phyloP scores from a whole-genome alignment of 2,888 invertebrate genomes.

The Dione vanillae region DNA sequence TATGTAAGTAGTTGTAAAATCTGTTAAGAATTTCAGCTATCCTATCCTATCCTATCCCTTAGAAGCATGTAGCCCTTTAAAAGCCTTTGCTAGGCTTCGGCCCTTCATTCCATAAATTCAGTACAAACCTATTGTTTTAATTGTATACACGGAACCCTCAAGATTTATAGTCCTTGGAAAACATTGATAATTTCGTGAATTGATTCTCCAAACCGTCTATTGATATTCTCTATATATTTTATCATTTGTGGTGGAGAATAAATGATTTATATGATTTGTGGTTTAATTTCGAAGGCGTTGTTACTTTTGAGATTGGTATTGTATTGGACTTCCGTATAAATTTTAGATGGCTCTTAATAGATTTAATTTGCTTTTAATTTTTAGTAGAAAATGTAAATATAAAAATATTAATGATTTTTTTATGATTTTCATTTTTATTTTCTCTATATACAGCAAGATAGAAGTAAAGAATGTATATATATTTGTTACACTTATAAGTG shows the following conservation, averaged over 20 bases:
- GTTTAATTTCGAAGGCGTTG: not conserved
- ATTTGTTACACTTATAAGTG: too few species aligned
- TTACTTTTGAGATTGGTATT: not conserved
- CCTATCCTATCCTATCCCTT: slow-evolving; percentile 12
- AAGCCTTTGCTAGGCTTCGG: slow-evolving; percentile 32
- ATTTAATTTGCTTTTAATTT: too few species aligned
- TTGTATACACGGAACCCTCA: slow-evolving; percentile 46
- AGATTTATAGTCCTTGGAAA: slow-evolving; percentile 51
- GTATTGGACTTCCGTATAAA: not conserved
- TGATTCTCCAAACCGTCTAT: slow-evolving; percentile 51
- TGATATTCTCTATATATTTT: slow-evolving; percentile 32
- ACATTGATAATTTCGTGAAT: slow-evolving; percentile 52
- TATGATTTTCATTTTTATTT: too few species aligned
- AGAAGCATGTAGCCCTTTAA: slow-evolving; percentile 33
- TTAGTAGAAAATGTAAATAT: too few species aligned
- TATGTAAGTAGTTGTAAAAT: slow-evolving; percentile 19
- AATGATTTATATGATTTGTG: not conserved
- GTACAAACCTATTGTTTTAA: slow-evolving; percentile 50
- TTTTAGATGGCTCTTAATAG: too few species aligned
- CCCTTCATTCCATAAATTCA: slow-evolving; percentile 46
- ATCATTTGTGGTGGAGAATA: not conserved
- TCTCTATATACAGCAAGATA: too few species aligned
- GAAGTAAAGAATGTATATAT: too few species aligned
- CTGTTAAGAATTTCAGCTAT: slow-evolving; percentile 29
- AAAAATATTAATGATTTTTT: too few species aligned